These are phyloP conservation scores for Agonum fuliginosum DNA, from an alignment of 2,888 invertebrate species.

Conservation along the genomic window DNA sequence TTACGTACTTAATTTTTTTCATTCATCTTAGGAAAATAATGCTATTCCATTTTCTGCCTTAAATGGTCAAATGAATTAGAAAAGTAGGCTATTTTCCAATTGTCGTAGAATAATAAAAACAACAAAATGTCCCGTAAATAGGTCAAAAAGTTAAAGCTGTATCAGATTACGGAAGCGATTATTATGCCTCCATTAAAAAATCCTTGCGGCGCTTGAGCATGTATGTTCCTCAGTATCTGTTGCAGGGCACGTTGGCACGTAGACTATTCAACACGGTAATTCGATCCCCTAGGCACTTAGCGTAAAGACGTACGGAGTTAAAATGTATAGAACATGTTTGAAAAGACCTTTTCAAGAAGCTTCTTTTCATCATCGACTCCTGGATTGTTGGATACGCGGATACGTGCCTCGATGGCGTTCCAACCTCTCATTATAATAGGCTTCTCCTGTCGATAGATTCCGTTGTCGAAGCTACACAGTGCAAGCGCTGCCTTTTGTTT, in stretches of 20 bases:
- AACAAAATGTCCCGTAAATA: too few species aligned
- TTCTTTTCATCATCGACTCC: constrained; percentile 40
- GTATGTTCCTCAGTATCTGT: too few species aligned
- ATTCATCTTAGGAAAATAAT: too few species aligned
- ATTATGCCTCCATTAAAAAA: too few species aligned
- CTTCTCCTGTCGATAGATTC: constrained; percentile 21
- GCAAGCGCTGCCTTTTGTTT: constrained; percentile 45
- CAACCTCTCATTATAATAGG: constrained; percentile 28
- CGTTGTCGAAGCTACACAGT: constrained; percentile 1
- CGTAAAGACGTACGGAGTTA: constrained; percentile 51
- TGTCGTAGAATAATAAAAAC: too few species aligned
- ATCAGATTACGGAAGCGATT: too few species aligned
- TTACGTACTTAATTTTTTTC: too few species aligned
- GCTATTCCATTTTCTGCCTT: too few species aligned
- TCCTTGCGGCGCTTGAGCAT: too few species aligned
- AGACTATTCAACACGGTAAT: constrained; percentile 50
- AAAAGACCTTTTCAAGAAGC: constrained; percentile 55
- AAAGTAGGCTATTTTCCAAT: too few species aligned
- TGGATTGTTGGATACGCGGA: constrained; percentile 29
- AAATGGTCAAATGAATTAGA: too few species aligned
- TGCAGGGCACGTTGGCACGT: constrained; percentile 10
- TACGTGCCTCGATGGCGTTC: constrained; percentile 5
- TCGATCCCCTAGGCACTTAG: constrained; percentile 53
- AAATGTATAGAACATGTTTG: constrained; percentile 56
- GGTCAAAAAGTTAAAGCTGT: too few species aligned